Evolutionary conservation across 2,113 vertebrate genomes (phyloP).

Genomic region (Gasterosteus aculeatus): DNA sequence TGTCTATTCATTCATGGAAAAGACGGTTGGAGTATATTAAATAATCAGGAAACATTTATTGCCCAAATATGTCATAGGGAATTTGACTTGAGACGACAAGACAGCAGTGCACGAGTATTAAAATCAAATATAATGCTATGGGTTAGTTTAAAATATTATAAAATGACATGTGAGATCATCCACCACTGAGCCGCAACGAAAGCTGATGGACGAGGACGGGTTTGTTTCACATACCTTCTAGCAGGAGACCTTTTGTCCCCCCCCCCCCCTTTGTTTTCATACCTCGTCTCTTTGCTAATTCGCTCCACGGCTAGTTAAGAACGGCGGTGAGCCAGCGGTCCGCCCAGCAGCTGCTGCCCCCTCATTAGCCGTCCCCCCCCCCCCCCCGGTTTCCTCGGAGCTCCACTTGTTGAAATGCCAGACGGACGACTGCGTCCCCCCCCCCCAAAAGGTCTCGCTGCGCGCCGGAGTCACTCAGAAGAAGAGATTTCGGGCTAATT

Average conservation of each 20-base stretch:
- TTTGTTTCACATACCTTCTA: too few relatives aligned
- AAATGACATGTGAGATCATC: too few relatives aligned
- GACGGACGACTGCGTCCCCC: constrained; percentile 49
- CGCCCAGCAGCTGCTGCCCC: constrained; percentile 58
- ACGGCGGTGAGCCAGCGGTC: constrained; percentile 40
- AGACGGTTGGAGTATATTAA: neutral
- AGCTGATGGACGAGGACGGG: too few relatives aligned
- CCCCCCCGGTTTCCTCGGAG: constrained; percentile 64
- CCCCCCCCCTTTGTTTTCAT: constrained; percentile 12
- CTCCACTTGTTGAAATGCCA: constrained; percentile 65
- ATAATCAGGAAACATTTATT: too few relatives aligned
- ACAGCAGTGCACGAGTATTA: too few relatives aligned
- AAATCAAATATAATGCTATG: too few relatives aligned
- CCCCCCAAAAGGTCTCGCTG: constrained; percentile 40
- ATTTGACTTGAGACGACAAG: too few relatives aligned
- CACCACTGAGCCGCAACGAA: too few relatives aligned
- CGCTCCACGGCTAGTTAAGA: constrained; percentile 24
- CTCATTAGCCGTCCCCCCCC: constrained; percentile 70
- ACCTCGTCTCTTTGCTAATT: constrained; percentile 46
- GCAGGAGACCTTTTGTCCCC: neutral
- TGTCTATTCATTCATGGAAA: neutral
- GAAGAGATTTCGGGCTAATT: constrained; percentile 46
- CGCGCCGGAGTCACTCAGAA: constrained; percentile 40
- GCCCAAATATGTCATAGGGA: too few relatives aligned
- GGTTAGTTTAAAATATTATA: too few relatives aligned